Evolutionary conservation across 92 coral and sea anemone genomes (phyloP).

Genomic region (Porites evermanni): DNA sequence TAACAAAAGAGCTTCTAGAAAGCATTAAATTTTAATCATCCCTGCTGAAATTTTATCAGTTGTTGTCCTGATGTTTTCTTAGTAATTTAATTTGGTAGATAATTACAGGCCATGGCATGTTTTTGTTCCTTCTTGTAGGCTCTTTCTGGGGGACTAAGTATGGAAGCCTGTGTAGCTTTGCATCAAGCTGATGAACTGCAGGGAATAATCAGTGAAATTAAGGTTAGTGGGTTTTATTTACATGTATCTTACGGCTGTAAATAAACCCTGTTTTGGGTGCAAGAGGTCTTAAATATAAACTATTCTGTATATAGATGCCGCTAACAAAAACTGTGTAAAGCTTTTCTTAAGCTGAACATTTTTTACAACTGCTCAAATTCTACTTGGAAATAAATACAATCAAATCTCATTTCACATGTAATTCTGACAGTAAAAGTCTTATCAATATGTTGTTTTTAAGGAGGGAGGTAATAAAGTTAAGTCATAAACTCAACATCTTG

Average conservation of each 20-base stretch:
- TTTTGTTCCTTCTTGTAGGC: conserved; percentile 2
- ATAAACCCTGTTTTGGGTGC: neutral
- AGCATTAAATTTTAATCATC: conserved; percentile 1
- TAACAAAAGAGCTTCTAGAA: neutral
- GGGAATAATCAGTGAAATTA: conserved; percentile 84
- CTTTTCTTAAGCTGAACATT: too few relatives aligned
- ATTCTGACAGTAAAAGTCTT: too few relatives aligned
- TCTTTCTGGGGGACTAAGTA: conserved; percentile 69
- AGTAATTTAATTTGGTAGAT: neutral
- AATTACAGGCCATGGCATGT: neutral
- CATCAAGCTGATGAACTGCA: conserved; percentile 91
- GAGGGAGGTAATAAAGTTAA: too few relatives aligned
- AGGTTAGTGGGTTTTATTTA: conserved; percentile 49
- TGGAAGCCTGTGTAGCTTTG: conserved; percentile 90
- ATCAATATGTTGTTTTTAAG: too few relatives aligned
- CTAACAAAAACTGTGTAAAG: too few relatives aligned
- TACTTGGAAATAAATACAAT: too few relatives aligned
- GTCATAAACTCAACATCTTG: too few relatives aligned
- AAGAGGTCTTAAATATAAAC: neutral
- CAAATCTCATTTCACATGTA: too few relatives aligned
- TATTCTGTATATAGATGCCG: too few relatives aligned
- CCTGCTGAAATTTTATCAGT: neutral
- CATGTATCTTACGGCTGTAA: neutral
- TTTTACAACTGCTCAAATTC: too few relatives aligned
- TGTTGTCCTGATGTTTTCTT: conserved; percentile 8